These are phyloP conservation scores for Acleris cristana DNA, from an alignment of 2,888 invertebrate species.

Conservation along the genomic window DNA sequence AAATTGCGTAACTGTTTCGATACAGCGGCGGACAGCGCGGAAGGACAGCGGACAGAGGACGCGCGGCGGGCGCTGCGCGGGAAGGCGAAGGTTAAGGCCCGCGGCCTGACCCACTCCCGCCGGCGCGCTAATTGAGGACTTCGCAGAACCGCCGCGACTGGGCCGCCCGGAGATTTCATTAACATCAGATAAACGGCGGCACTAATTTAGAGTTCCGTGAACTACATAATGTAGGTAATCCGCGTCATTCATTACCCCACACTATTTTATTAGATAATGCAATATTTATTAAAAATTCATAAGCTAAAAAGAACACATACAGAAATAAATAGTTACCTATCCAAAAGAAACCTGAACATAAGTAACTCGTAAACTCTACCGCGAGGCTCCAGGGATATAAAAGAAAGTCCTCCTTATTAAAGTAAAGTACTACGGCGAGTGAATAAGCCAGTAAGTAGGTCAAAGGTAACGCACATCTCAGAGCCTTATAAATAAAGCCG, in stretches of 20 bases:
- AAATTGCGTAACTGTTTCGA: not conserved
- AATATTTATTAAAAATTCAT: not conserved
- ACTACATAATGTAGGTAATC: not conserved
- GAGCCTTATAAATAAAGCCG: constrained; percentile 30
- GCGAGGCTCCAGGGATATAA: not conserved
- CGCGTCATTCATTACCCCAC: not conserved
- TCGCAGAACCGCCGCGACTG: constrained; percentile 15
- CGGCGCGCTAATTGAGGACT: constrained; percentile 5
- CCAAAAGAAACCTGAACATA: not conserved
- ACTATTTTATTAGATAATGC: not conserved
- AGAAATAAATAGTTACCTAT: not conserved
- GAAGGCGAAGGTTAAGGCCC: constrained; percentile 9
- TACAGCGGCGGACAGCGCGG: not conserved
- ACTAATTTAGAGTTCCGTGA: not conserved
- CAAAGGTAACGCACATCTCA: constrained; percentile 23
- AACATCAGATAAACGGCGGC: not conserved
- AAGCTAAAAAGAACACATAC: not conserved
- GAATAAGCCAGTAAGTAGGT: constrained; percentile 26
- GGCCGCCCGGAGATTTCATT: constrained; percentile 15
- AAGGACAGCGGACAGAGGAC: not conserved
- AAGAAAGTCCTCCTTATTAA: not conserved
- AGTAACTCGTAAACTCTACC: too few relatives aligned
- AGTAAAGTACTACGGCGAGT: constrained; percentile 12
- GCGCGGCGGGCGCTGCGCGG: constrained; percentile 1
- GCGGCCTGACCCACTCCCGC: constrained; percentile 12